Percentiles rank a stretch among this genome's conserved stretches.
phyloP scores from a whole-genome alignment of 2,888 invertebrate genomes.

The Machimus atricapillus region DNA sequence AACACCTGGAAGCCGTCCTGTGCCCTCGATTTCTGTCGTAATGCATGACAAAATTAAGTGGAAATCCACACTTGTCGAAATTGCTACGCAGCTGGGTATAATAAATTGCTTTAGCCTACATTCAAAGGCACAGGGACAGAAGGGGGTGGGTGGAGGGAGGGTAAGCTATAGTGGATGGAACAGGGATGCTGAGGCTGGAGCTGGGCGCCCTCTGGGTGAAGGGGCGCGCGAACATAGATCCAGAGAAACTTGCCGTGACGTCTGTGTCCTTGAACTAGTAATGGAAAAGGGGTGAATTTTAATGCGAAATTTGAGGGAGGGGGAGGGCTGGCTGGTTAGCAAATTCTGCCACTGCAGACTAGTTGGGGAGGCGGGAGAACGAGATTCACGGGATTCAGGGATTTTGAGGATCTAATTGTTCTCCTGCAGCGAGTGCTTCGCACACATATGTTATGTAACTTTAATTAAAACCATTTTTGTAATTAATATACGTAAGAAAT shows the following conservation, averaged over 20 bases:
- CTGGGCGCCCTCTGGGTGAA: background rate
- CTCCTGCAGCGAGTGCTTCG: background rate
- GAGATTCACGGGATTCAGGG: background rate
- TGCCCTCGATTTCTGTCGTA: background rate
- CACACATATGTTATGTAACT: constrained; percentile 20
- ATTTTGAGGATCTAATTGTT: background rate
- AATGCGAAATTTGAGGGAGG: background rate
- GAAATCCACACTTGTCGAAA: constrained; percentile 13
- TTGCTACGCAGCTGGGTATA: constrained; percentile 25
- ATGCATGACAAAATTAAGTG: background rate
- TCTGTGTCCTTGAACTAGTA: constrained; percentile 43
- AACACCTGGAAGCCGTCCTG: constrained; percentile 9
- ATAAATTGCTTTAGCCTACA: constrained; percentile 7
- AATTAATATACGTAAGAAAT: background rate
- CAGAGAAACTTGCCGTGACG: constrained; percentile 25
- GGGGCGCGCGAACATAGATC: constrained; percentile 27
- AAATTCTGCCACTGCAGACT: background rate
- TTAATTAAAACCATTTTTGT: constrained; percentile 14
- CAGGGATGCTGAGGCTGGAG: background rate
- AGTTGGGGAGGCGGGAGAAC: background rate
- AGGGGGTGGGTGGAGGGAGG: background rate
- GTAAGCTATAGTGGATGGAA: background rate
- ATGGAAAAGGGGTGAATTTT: constrained; percentile 22
- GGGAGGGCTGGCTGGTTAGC: background rate
- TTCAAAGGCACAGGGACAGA: background rate